Percentiles rank a stretch among this genome's conserved stretches.
These are phyloP conservation scores for Syrphus vitripennis DNA, from an alignment of 2,888 invertebrate species.

Conservation along the genomic window DNA sequence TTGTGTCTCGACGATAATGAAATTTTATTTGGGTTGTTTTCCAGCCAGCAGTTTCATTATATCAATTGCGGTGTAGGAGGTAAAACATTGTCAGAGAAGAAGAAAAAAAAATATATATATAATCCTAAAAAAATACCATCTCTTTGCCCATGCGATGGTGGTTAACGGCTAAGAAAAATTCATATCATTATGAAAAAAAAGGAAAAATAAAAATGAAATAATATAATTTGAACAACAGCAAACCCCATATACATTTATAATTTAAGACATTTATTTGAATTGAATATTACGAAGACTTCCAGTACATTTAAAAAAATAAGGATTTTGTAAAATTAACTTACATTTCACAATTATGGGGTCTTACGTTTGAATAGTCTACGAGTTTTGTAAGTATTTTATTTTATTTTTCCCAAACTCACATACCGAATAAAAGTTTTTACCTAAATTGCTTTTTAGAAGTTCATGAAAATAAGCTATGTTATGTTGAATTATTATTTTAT, in stretches of 20 bases:
- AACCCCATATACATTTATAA: too few relatives aligned
- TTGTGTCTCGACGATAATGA: constrained; percentile 67
- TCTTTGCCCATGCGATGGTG: constrained; percentile 12
- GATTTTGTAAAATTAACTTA: neutral
- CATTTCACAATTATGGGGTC: too few relatives aligned
- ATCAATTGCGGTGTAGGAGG: constrained; percentile 63
- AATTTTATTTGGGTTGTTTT: constrained; percentile 71
- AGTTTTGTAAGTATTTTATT: too few relatives aligned
- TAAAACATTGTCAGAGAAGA: constrained; percentile 3
- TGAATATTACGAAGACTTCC: too few relatives aligned
- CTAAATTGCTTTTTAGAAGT: too few relatives aligned
- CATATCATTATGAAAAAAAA: constrained; percentile 20
- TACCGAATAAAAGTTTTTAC: too few relatives aligned
- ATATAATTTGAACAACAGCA: neutral
- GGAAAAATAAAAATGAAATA: neutral
- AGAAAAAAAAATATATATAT: constrained; percentile 26
- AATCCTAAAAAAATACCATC: constrained; percentile 1
- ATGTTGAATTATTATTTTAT: too few relatives aligned
- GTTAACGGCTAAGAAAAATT: constrained; percentile 37
- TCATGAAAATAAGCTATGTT: too few relatives aligned
- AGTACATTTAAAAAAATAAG: neutral
- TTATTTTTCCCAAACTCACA: too few relatives aligned
- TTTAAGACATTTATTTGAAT: too few relatives aligned
- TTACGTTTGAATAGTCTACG: too few relatives aligned
- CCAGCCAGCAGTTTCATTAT: constrained; percentile 64